Evolutionary conservation across 2,888 invertebrate genomes (phyloP), one percentile per base, ranked within the genome.

Genomic region (Noctua janthe): DNA sequence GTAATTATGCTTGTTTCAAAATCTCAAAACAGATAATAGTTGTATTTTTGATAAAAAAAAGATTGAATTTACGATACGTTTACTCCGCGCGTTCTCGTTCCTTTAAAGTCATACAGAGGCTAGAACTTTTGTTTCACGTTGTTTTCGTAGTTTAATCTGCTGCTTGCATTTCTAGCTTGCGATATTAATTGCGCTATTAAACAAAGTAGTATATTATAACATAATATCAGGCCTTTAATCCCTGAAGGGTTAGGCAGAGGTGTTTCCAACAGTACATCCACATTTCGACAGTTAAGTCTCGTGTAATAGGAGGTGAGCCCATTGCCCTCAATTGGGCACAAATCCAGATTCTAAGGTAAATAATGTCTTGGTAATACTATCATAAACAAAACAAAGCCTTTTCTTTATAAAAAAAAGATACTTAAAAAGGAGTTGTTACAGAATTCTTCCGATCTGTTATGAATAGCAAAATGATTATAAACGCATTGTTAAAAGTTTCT

Each of bases 401-500:
- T 49, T 15, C 8, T 11, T 69, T 62, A 69, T 11, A 0, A 54
- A 67, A 66, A 71, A 67, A 71, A 15, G 35, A 51, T 76, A 39
- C 15, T 43, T 49, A 20, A 47, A 54, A 82, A 82, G 39, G 56
- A 81, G 56, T 51, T 71, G 17, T 6, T 20, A 29, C 8, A 49
- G 62, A 6, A 66, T 59, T 64, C 29, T 70, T 64, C 64, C 49
- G 54, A 74, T 80, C 66, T 39, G 29, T 74, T 67, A 74, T 69
- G 77, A 86, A 73, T 75, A 72, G 78, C 56, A 39, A 78, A 76
- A 59, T 71, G 64, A 87, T 87, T 84, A 76, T n/a, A n/a, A n/a
- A n/a, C 51, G 74, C 75, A 70, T 87, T 87, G 87, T 85, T 76
- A 51, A 66, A 84, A 87, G 7, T 85, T 80, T 75, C 87, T 75